Base-by-base conservation (phyloP, 64 coral and sea anemone species). In the Anthopleura sola region DNA sequence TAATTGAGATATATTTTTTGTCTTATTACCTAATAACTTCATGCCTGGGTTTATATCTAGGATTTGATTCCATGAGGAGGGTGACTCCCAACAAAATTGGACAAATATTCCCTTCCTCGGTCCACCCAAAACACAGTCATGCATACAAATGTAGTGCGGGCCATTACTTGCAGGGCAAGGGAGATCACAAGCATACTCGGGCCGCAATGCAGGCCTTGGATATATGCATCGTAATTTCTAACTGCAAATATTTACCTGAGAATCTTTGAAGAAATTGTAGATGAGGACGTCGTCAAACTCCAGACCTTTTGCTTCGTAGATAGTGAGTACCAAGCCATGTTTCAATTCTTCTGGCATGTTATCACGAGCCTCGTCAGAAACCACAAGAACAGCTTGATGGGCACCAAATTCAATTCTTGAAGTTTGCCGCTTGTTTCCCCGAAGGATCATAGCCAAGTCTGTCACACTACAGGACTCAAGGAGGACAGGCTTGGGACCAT, bases 241-340 rank as follows among this genome's bases (percentile, higher is more conserved):
- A 10, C 24, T 62, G 23, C 24, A 62, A 9, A 62, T 62, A 26
- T 56, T 62, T 44, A 90, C 88, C 82, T 90, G 82, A n/a, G 88
- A 90, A 66, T 85, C 88, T 80, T 90, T 90, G n/a, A 90, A 90
- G 75, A 90, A 90, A 75, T 90, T 90, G 88, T 90, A 90, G 76
- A 90, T 85, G 5, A 90, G 75, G 12, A 90, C 88, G 62, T 90
- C 88, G 29, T 90, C 88, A 85, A 90, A 90, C 82, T 90, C 88
- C 40, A 90, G 83, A 47, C 88, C 88, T 34, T 90, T 90, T 20
- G 88, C 74, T 53, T 90, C 88, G 82, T 90, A 90, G 18, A 90
- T 85, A 23, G 88, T 90, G 3, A 90, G 37, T 14, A 90, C 57
- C 37, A 90, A 68, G 24, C 69, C 88, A 19, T 90, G 88, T 29